Conservation (phyloP, 2,797 vertebrate species). For the Bradypodion pumilum region DNA sequence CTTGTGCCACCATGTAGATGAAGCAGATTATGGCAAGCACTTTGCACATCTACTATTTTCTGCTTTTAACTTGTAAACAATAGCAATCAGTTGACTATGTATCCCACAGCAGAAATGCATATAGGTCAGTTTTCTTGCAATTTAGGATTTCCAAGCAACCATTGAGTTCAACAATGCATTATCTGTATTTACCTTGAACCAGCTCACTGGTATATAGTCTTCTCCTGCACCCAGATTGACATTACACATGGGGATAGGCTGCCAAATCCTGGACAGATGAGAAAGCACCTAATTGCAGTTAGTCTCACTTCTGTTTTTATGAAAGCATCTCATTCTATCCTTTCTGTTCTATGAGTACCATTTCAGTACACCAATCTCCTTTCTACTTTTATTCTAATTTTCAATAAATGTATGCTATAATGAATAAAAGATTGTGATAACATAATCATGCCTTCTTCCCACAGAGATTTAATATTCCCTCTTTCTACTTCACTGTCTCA, state of each 20-base stretch:
- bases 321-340: constrained; percentile 18
- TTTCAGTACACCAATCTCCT: not conserved
- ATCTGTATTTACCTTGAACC: not conserved
- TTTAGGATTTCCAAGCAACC: not conserved
- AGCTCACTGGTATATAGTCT: not conserved
- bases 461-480: constrained; percentile 16
- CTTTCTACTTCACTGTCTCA: constrained; percentile 31
- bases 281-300: constrained; percentile 5
- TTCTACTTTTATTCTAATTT: not conserved
- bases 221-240: not conserved
- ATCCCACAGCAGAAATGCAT: not conserved
- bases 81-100: not conserved
- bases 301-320: constrained; percentile 25
- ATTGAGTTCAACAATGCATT: not conserved
- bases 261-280: not conserved
- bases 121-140: too few relatives aligned
- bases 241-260: not conserved
- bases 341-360: constrained; percentile 17
- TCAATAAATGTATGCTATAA: constrained; percentile 16
- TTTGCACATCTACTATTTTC: not conserved
- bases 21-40: not conserved
- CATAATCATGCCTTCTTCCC: constrained; percentile 24
- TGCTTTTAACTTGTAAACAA: not conserved
- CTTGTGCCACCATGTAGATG: not conserved
- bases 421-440: constrained; percentile 38